These are phyloP conservation scores for Emmelina monodactyla DNA, from an alignment of 2,888 invertebrate genomes.

Conservation along the genomic window DNA sequence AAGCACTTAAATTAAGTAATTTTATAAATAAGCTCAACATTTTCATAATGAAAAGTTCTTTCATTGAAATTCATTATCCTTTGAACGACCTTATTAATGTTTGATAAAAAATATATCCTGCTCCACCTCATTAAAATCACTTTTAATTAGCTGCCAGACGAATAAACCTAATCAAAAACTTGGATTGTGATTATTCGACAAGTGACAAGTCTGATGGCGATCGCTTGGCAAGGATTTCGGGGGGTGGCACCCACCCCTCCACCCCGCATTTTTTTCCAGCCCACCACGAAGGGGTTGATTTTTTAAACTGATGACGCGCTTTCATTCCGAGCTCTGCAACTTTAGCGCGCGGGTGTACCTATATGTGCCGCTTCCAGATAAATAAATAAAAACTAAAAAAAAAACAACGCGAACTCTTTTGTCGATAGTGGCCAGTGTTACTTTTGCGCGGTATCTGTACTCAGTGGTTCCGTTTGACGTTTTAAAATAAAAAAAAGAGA, in stretches of 20 bases:
- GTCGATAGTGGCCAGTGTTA: conserved; percentile 54
- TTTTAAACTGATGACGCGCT: conserved; percentile 69
- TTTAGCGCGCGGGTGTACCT: conserved; percentile 63
- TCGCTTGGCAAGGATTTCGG: conserved; percentile 64
- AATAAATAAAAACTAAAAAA: conserved; percentile 50
- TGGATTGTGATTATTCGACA: conserved; percentile 64
- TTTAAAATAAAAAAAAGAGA: background rate
- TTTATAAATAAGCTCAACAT: too few relatives aligned
- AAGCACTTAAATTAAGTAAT: too few relatives aligned
- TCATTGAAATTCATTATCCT: too few relatives aligned
- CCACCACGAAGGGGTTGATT: conserved; percentile 66
- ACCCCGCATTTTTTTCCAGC: conserved; percentile 56
- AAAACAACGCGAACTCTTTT: conserved; percentile 43
- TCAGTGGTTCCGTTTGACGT: conserved; percentile 28
- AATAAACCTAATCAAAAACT: conserved; percentile 42
- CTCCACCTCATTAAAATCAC: background rate
- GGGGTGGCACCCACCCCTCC: conserved; percentile 49
- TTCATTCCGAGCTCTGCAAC: conserved; percentile 67
- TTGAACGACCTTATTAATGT: too few relatives aligned
- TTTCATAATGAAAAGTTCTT: too few relatives aligned
- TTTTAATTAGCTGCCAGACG: conserved; percentile 1
- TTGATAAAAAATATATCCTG: too few relatives aligned
- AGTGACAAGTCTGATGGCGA: conserved; percentile 62
- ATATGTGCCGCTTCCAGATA: conserved; percentile 54
- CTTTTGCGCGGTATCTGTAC: conserved; percentile 47